These are phyloP conservation scores for Nothocercus nigrocapillus DNA, from an alignment of 2,113 vertebrate genomes.

Conservation along the genomic window DNA sequence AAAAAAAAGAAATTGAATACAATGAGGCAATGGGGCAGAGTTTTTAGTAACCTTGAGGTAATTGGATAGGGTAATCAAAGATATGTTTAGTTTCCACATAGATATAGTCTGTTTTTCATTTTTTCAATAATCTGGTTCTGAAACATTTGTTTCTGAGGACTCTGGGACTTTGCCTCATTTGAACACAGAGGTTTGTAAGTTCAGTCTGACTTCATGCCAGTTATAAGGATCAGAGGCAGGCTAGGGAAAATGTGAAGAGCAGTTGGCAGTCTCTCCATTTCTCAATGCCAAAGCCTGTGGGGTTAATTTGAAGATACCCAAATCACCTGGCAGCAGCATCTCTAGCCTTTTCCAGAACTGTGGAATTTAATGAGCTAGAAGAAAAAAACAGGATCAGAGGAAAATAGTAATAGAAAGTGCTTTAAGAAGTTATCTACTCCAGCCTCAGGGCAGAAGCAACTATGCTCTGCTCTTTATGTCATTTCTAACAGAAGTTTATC, in stretches of 20 bases:
- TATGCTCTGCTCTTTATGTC: not conserved
- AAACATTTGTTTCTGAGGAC: constrained; percentile 28
- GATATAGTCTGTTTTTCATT: not conserved
- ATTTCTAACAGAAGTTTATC: not conserved
- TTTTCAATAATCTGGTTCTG: constrained; percentile 11
- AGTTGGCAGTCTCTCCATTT: constrained; percentile 57
- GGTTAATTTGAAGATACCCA: constrained; percentile 38
- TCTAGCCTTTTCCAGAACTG: constrained; percentile 28
- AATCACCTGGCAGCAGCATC: constrained; percentile 30
- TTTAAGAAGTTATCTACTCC: not conserved
- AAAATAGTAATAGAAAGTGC: constrained; percentile 47
- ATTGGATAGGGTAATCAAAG: constrained; percentile 2
- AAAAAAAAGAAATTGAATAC: not conserved
- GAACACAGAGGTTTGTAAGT: constrained; percentile 56
- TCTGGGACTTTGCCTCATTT: constrained; percentile 36
- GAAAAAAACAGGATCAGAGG: constrained; percentile 14
- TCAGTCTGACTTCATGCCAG: constrained; percentile 67
- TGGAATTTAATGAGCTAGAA: constrained; percentile 14
- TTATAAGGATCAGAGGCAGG: constrained; percentile 63
- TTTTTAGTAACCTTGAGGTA: not conserved
- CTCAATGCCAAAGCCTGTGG: constrained; percentile 49
- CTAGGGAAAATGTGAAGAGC: constrained; percentile 62
- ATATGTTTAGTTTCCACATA: constrained; percentile 9
- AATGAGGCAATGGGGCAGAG: not conserved
- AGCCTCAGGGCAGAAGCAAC: not conserved